These are phyloP conservation scores for Solenopsis invicta DNA, from an alignment of 1,140 invertebrate genomes.

Conservation along the genomic window DNA sequence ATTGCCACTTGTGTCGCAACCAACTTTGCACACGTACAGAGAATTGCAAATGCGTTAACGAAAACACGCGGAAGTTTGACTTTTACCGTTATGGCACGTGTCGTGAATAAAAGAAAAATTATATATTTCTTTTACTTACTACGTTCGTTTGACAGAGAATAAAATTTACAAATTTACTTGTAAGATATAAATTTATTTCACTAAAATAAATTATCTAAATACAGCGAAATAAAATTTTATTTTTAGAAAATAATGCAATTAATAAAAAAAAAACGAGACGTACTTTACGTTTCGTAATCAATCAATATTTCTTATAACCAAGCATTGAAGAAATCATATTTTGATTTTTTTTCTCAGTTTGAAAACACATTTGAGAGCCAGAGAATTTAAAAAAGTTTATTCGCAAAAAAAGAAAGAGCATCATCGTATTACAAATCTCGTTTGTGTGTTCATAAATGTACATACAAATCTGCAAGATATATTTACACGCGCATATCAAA, in stretches of 20 bases:
- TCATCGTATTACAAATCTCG: not conserved
- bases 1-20: slow-evolving; percentile 4
- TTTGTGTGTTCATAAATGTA: not conserved
- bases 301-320: too few relatives aligned
- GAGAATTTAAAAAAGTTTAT: not conserved
- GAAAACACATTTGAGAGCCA: not conserved
- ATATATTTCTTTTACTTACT: not conserved
- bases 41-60: not conserved
- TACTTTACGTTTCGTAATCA: too few relatives aligned
- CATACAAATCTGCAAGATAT: not conserved
- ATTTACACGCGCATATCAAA: not conserved
- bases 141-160: not conserved
- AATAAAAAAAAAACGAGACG: too few relatives aligned
- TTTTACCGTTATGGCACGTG: not conserved
- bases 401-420: not conserved
- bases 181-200: too few relatives aligned
- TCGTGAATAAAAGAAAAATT: not conserved
- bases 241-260: too few relatives aligned
- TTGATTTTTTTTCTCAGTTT: too few relatives aligned
- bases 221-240: too few relatives aligned
- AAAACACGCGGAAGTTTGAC: not conserved
- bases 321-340: too few relatives aligned
- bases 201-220: too few relatives aligned
- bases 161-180: too few relatives aligned
- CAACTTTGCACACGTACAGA: not conserved